Percentiles rank a stretch among this genome's conserved stretches.
Conservation (phyloP, 1,140 invertebrate species). For the Globodera rostochiensis region DNA sequence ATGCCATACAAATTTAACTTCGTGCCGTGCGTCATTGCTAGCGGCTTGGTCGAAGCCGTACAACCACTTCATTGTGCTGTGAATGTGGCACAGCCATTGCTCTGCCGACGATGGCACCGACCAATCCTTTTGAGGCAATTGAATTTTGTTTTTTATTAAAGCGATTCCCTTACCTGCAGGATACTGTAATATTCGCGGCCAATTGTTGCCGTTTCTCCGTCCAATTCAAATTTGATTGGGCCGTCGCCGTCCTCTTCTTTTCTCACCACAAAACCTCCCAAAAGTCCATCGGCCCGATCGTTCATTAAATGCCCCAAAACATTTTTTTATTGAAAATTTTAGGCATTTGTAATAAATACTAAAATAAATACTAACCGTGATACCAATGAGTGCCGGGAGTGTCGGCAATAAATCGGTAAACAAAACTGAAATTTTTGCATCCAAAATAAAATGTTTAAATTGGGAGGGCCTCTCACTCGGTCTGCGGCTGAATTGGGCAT, state of each 20-base stretch:
- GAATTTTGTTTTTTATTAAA: slow-evolving; percentile 9
- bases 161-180: slow-evolving; percentile 31
- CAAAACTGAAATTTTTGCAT: slow-evolving; percentile 40
- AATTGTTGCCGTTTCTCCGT: slow-evolving; percentile 3
- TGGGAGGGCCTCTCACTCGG: slow-evolving; percentile 16
- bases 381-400: slow-evolving; percentile 64
- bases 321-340: not conserved
- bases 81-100: slow-evolving; percentile 56
- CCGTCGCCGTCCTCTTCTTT: not conserved
- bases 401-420: slow-evolving; percentile 64
- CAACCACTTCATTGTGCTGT: slow-evolving; percentile 63
- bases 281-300: slow-evolving; percentile 59
- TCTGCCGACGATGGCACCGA: slow-evolving; percentile 49
- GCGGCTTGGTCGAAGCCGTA: slow-evolving; percentile 57
- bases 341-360: not conserved
- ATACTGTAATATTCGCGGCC: slow-evolving; percentile 40
- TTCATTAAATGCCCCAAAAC: slow-evolving; percentile 51
- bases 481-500: slow-evolving; percentile 34
- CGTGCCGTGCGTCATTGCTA: slow-evolving; percentile 16
- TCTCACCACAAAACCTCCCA: slow-evolving; percentile 60
- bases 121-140: slow-evolving; percentile 57
- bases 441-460: slow-evolving; percentile 30
- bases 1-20: not conserved
- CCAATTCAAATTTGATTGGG: not conserved
- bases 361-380: slow-evolving; percentile 44